These are phyloP conservation scores for Drosophila hawaiiensis DNA, from an alignment of 2,888 invertebrate genomes.

Conservation along the genomic window DNA sequence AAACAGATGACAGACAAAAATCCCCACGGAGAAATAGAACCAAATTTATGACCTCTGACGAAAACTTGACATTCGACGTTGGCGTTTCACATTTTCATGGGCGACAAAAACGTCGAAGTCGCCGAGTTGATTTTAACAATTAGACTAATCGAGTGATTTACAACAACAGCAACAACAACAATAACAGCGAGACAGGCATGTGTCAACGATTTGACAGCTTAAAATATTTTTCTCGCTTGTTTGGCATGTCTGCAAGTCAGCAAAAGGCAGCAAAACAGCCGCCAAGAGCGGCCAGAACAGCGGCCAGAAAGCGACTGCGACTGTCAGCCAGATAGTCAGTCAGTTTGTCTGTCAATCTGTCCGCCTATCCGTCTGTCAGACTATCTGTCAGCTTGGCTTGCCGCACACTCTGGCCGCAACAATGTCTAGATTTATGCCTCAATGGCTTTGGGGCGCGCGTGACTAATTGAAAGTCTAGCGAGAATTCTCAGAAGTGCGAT, in stretches of 20 bases:
- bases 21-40: slow-evolving; percentile 16
- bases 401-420: slow-evolving; percentile 55
- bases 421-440: slow-evolving; percentile 77
- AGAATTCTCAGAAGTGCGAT: slow-evolving; percentile 55
- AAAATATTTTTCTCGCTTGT: slow-evolving; percentile 70
- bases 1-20: slow-evolving; percentile 16
- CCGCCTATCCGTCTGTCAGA: slow-evolving; percentile 39
- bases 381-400: slow-evolving; percentile 44
- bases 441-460: slow-evolving; percentile 71
- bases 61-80: slow-evolving; percentile 72
- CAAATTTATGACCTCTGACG: slow-evolving; percentile 71
- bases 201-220: slow-evolving; percentile 79
- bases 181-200: slow-evolving; percentile 60
- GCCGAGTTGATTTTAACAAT: slow-evolving; percentile 72
- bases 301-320: slow-evolving; percentile 33
- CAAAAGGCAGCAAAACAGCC: slow-evolving; percentile 46
- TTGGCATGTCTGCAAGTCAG: slow-evolving; percentile 31
- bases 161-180: slow-evolving; percentile 52
- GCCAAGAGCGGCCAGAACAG: slow-evolving; percentile 48
- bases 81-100: slow-evolving; percentile 42
- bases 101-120: slow-evolving; percentile 47
- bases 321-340: slow-evolving; percentile 43
- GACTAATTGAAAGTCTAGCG: slow-evolving; percentile 77
- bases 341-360: slow-evolving; percentile 44
- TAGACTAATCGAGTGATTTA: slow-evolving; percentile 80